Base-by-base conservation (phyloP, 2,888 invertebrate genomes). In the Carcina quercana region DNA sequence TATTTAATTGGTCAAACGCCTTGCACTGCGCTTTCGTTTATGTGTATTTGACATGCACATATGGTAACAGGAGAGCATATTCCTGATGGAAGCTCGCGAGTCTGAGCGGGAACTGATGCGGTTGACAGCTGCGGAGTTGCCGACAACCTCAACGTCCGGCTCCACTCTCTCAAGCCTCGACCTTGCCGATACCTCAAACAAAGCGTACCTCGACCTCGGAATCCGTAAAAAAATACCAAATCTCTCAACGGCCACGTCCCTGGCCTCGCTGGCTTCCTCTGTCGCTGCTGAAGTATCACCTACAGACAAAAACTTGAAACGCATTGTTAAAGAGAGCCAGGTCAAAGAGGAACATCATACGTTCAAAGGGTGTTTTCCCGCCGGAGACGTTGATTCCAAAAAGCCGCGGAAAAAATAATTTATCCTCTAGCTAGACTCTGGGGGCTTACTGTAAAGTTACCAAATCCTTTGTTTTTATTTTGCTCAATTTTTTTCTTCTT, bases 41-140 rank as follows among this genome's bases (percentile, higher is more conserved):
- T n/a, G n/a, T n/a, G n/a, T n/a, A n/a, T n/a, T n/a, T n/a, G n/a
- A n/a, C n/a, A n/a, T n/a, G n/a, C n/a, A n/a, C n/a, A n/a, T n/a
- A n/a, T n/a, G n/a, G n/a, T n/a, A 44, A 51, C 69, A 89, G 89
- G 93, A 94, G 75, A 94, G 93, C 63, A 91, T 95, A 57, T 95
- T 94, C 69, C 73, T 93, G 59, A 74, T 93, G 47, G 92, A 93
- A 70, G 92, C 92, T 14, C 88, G 92, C 45, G 92, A 91, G 57
- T 90, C 88, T 37, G 91, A 93, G 56, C 87, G 88, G 40, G 87
- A 87, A 12, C 50, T 90, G 22, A 86, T 90, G 59, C 62, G 59
- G 28, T 50, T 57, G 35, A 64, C 74, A 3, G 69, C 68, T 10
- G 37, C 64, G 15, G 71, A 73, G 6, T 61, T 59, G 13, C 34